A percentile compares a stretch with the other conserved stretches of the same genome.
Conservation (phyloP, 1,140 invertebrate species). For the Euura saliciscinereae region DNA sequence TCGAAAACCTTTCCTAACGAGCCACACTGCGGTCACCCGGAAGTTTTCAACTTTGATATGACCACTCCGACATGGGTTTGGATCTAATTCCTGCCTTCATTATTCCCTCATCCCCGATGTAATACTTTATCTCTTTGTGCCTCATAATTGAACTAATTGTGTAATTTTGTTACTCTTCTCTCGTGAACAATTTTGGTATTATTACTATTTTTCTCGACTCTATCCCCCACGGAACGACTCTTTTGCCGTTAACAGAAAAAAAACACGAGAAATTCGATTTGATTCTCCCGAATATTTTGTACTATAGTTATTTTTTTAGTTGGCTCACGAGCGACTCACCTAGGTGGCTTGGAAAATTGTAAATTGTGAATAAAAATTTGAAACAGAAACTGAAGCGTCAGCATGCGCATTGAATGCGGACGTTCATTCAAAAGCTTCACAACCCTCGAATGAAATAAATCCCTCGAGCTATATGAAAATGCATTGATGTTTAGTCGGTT, state of each 20-base stretch:
- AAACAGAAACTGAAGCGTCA: no score
- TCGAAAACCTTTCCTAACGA: constrained; percentile 65
- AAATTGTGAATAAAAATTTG: background rate
- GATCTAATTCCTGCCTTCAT: constrained; percentile 37
- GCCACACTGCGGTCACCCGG: constrained; percentile 78
- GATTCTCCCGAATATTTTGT: background rate
- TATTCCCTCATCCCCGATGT: background rate
- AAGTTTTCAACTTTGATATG: constrained; percentile 74
- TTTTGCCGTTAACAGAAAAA: background rate
- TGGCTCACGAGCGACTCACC: constrained; percentile 1
- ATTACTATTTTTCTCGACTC: background rate
- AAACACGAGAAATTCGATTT: background rate
- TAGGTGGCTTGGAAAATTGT: background rate
- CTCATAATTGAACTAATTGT: background rate
- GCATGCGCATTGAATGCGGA: no score
- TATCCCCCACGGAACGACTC: background rate
- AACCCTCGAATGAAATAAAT: no score
- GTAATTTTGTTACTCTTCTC: background rate
- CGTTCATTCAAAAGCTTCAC: no score
- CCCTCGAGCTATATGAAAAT: no score
- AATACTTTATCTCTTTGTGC: background rate
- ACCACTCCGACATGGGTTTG: constrained; percentile 63
- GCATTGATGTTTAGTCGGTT: no score
- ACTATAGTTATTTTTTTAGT: background rate
- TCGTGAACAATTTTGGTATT: no score